Percentiles rank a stretch among this genome's conserved stretches.
Evolutionary conservation across 1,140 invertebrate genomes (phyloP).

Genomic region (Trachymyrmex septentrionalis): DNA sequence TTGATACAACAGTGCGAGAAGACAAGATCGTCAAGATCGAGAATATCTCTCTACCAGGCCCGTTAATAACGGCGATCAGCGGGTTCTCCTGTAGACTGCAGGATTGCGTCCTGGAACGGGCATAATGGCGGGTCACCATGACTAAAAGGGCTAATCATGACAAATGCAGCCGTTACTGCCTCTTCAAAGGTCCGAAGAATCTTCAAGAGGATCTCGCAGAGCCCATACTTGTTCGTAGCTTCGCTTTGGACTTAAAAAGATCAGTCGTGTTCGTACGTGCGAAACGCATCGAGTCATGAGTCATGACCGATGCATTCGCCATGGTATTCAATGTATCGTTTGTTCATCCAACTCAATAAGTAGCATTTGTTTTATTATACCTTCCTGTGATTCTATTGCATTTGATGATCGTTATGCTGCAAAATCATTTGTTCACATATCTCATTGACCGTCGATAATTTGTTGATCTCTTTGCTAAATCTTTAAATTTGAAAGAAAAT

Average conservation of each 20-base stretch:
- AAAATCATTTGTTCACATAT: conserved; percentile 77
- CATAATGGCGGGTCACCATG: conserved; percentile 81
- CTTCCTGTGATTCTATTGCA: conserved; percentile 34
- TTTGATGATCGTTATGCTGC: conserved; percentile 54
- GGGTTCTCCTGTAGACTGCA: conserved; percentile 41
- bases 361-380: conserved; percentile 71
- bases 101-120: conserved; percentile 71
- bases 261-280: conserved; percentile 29
- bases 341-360: conserved; percentile 48
- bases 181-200: conserved; percentile 62
- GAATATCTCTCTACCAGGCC: conserved; percentile 59
- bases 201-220: conserved; percentile 57
- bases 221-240: conserved; percentile 31
- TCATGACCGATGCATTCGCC: conserved; percentile 56
- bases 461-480: conserved; percentile 18
- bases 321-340: conserved; percentile 38
- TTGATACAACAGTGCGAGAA: conserved; percentile 10
- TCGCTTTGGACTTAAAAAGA: conserved; percentile 13
- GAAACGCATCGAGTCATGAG: conserved; percentile 26
- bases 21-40: conserved; percentile 31
- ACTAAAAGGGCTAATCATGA: conserved; percentile 86
- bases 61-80: conserved; percentile 70
- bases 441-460: conserved; percentile 7
- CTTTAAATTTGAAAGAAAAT: background rate
- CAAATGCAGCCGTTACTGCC: conserved; percentile 81